Conservation (phyloP, 2,888 invertebrate species). For the Tenodera sinensis region DNA sequence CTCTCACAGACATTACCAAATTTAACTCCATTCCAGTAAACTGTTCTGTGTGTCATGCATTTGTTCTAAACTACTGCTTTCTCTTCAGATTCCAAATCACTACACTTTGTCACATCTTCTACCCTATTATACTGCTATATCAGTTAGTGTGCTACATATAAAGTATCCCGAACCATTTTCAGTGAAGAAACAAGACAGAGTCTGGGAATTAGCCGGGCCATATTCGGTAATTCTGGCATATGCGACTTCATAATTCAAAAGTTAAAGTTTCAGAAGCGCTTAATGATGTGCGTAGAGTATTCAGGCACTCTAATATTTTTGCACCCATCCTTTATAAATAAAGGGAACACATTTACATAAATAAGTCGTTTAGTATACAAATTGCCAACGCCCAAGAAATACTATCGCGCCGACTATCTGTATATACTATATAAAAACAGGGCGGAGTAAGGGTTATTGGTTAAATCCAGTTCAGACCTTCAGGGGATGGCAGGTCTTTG, state of each 20-base stretch:
- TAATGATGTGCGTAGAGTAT: neutral
- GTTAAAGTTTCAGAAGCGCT: neutral
- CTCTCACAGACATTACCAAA: too few relatives aligned
- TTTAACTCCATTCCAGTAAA: too few relatives aligned
- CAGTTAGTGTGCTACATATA: too few relatives aligned
- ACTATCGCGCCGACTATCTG: neutral
- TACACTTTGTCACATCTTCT: too few relatives aligned
- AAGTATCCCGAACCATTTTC: too few relatives aligned
- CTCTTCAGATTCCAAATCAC: too few relatives aligned
- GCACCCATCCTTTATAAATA: neutral
- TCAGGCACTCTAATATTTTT: neutral
- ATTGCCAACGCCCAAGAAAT: constrained; percentile 13
- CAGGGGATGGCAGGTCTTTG: neutral
- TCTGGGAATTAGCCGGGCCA: neutral
- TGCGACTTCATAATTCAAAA: neutral
- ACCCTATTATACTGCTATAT: too few relatives aligned
- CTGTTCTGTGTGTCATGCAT: too few relatives aligned
- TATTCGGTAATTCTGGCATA: neutral
- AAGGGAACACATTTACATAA: neutral
- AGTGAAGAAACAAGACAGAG: neutral
- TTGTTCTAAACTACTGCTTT: too few relatives aligned
- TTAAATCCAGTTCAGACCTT: neutral
- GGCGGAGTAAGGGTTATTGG: neutral
- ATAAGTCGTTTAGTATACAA: constrained; percentile 11
- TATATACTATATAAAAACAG: neutral